phyloP scores from a whole-genome alignment of 2,888 invertebrate genomes.

The Chrysodeixis includens region DNA sequence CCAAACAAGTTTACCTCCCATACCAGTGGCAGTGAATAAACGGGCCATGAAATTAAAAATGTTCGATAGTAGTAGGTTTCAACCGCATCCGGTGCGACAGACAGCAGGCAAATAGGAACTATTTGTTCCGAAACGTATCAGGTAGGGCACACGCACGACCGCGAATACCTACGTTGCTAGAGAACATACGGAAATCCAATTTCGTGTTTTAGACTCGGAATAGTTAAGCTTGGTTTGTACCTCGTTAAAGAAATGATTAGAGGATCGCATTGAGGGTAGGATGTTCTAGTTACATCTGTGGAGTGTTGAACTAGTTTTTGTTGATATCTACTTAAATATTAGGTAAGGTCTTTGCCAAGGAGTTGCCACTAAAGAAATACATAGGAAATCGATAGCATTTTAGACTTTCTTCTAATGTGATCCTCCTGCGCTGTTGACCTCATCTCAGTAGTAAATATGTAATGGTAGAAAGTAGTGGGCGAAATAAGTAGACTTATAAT shows the following conservation, averaged over 20 bases:
- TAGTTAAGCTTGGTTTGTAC: slow-evolving; percentile 18
- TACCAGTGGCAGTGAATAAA: slow-evolving; percentile 67
- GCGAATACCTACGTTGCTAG: slow-evolving; percentile 25
- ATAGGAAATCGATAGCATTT: too few species aligned
- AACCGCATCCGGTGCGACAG: slow-evolving; percentile 67
- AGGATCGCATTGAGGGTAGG: background rate
- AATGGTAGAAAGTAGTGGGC: too few species aligned
- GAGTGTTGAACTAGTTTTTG: background rate
- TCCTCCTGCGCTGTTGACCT: too few species aligned
- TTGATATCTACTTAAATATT: background rate
- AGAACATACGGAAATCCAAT: slow-evolving; percentile 46
- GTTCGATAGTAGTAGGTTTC: slow-evolving; percentile 67
- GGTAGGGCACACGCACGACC: slow-evolving; percentile 60
- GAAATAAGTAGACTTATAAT: too few species aligned
- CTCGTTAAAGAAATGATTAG: slow-evolving; percentile 10
- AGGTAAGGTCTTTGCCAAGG: too few species aligned
- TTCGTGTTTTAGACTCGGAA: slow-evolving; percentile 32
- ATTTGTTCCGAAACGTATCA: slow-evolving; percentile 75
- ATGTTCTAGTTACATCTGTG: background rate
- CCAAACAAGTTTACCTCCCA: slow-evolving; percentile 3
- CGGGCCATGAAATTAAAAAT: slow-evolving; percentile 85
- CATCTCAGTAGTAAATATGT: too few species aligned
- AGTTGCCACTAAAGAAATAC: too few species aligned
- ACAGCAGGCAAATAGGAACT: slow-evolving; percentile 80
- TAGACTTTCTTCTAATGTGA: too few species aligned